Percentiles rank a stretch among this genome's conserved stretches.
Evolutionary conservation across 2,888 invertebrate genomes (phyloP).

Genomic region (Halocaridina rubra): DNA sequence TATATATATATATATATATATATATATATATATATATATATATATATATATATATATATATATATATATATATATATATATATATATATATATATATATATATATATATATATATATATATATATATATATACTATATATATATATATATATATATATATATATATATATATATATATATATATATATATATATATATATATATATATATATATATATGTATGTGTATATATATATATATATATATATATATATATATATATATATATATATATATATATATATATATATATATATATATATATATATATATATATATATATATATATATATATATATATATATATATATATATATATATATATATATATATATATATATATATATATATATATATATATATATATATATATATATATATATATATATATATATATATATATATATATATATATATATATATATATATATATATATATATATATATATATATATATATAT

Average conservation of each 20-base stretch:
- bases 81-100: not conserved
- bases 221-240: not conserved
- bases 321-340: no score
- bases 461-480: not conserved
- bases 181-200: conserved; percentile 4
- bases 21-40: not conserved
- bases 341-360: no score
- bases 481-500: not conserved
- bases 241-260: conserved; percentile 8
- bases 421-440: conserved; percentile 8
- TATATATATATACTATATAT: not conserved
- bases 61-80: conserved; percentile 1
- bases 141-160: not conserved
- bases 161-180: conserved; percentile 1
- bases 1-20: not conserved
- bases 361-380: not conserved
- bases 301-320: not conserved
- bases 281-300: not conserved
- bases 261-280: conserved; percentile 8
- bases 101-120: not conserved
- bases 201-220: not conserved
- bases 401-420: conserved; percentile 8
- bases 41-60: conserved; percentile 4
- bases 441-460: conserved; percentile 8
- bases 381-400: not conserved